These are phyloP conservation scores for Hymenochirus boettgeri DNA, from an alignment of 2,113 vertebrate species.

Conservation along the genomic window DNA sequence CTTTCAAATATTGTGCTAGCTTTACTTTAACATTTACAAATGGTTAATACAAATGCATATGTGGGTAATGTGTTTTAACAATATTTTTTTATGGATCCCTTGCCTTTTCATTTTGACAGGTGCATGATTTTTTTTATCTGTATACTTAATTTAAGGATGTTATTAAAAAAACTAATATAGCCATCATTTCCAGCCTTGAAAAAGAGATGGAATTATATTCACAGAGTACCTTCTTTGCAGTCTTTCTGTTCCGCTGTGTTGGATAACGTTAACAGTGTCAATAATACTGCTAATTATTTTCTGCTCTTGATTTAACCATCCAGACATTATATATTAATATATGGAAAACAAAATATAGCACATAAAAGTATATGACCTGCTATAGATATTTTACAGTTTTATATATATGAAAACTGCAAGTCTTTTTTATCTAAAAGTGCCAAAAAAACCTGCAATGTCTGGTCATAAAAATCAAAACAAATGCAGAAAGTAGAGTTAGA, in stretches of 20 bases:
- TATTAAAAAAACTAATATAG: background rate
- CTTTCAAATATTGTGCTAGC: too few species aligned
- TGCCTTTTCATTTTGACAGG: background rate
- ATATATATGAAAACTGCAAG: background rate
- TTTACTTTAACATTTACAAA: too few species aligned
- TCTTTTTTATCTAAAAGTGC: background rate
- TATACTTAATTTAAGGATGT: conserved; percentile 1
- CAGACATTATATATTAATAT: background rate
- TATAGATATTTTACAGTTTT: background rate
- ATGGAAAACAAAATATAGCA: background rate
- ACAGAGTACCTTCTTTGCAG: background rate
- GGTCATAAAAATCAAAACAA: background rate
- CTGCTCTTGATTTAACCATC: background rate
- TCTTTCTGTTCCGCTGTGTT: background rate
- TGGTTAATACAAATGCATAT: too few species aligned
- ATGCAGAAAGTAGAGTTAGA: background rate
- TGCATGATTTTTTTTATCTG: background rate
- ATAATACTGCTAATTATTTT: conserved; percentile 1
- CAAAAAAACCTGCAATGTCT: background rate
- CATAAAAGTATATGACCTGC: background rate
- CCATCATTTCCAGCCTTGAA: background rate
- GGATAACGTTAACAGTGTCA: background rate
- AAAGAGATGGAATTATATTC: background rate
- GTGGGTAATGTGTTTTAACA: too few species aligned
- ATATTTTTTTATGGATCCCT: too few species aligned